Evolutionary conservation across 2,888 invertebrate genomes (phyloP), one percentile per base, ranked within the genome.

Genomic region (Noctua comes): DNA sequence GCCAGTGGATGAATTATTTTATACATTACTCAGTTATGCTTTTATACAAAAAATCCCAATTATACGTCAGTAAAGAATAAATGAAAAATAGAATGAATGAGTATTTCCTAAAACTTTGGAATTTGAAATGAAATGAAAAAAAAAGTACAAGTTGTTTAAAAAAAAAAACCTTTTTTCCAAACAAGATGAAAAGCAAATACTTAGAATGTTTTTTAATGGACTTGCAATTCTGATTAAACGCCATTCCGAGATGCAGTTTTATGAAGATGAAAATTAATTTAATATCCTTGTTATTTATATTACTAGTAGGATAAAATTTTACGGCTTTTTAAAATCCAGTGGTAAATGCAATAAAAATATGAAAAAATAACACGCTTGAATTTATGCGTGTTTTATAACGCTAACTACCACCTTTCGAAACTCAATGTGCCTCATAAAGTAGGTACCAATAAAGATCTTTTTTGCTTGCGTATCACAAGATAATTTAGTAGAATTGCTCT

Each of bases 401-500:
- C 40, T 83, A 69, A 69, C 40, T n/a, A 71, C 69, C n/a, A 69
- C 46, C 75, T 68, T 84, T 82, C 43, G 66, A 54, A 77, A 69
- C 68, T 71, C 71, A 76, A 75, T 80, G 73, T 79, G 80, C 75
- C 74, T 74, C 73, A 80, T 76, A 80, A 84, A 86, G 83, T 66
- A 66, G 66, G 43, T 79, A 64, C 76, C 80, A 79, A 82, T 79
- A 83, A 83, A 73, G 82, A 77, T 73, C 70, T 68, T 84, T 88
- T 88, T 84, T 83, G 83, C 86, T 83, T 78, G 83, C 86, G 86
- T 84, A 86, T 85, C 76, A 76, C 64, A 70, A 83, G 82, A 88
- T 87, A 87, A 89, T 89, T 90, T 85, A 82, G 82, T 73, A 69
- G 82, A 87, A 86, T 90, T 88, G 86, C 83, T 88, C 88, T 89